Conservation (phyloP, 2,113 vertebrate genomes). For the Osmerus eperlanus region DNA sequence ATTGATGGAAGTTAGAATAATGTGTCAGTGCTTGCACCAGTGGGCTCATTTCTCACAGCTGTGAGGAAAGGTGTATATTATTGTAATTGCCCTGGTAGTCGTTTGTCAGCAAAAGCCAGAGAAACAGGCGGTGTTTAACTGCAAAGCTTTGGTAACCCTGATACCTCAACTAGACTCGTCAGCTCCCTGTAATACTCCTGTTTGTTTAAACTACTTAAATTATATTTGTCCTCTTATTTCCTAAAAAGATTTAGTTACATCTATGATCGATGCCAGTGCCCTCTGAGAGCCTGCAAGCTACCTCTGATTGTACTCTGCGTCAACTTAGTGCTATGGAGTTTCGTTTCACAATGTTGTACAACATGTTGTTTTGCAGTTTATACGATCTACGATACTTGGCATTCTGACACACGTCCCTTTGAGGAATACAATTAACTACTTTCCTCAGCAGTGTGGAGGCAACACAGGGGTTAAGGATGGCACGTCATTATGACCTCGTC, state of each 20-base stretch:
- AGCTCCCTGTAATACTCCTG: conserved; percentile 29
- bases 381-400: no score
- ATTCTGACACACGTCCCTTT: no score
- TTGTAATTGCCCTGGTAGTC: conserved; percentile 58
- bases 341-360: not conserved
- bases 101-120: conserved; percentile 51
- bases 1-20: conserved; percentile 40
- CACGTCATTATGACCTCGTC: no score
- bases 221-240: not conserved
- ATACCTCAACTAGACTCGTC: conserved; percentile 23
- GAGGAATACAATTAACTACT: no score
- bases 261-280: not conserved
- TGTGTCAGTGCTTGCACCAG: conserved; percentile 58
- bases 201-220: not conserved
- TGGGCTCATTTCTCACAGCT: conserved; percentile 41
- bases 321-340: not conserved
- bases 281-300: not conserved
- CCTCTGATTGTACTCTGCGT: not conserved
- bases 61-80: conserved; percentile 62
- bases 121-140: conserved; percentile 35
- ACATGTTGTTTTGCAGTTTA: no score
- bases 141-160: conserved; percentile 9
- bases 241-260: not conserved
- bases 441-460: no score
- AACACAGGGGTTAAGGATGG: no score